Evolutionary conservation across 2,113 vertebrate species (phyloP).

Genomic region (Campylomormyrus numenius): DNA sequence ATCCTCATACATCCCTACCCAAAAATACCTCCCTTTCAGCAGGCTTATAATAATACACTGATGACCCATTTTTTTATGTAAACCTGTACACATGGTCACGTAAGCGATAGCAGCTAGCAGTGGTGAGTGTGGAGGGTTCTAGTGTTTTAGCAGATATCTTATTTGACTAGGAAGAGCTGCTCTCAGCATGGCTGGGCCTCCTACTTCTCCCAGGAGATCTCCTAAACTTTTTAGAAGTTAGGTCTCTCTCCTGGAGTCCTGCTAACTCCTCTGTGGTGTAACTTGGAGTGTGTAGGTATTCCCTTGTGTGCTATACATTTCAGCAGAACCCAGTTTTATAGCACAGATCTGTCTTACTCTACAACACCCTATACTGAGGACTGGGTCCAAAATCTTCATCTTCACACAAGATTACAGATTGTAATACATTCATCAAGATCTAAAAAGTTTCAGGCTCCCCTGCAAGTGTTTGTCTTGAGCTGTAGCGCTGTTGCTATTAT

Average conservation of each 20-base stretch:
- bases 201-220: not conserved
- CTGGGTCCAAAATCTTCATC: not conserved
- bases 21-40: not conserved
- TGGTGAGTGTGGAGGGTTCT: not conserved
- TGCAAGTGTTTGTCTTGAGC: not conserved
- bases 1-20: not conserved
- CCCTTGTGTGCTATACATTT: not conserved
- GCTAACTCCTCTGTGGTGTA: not conserved
- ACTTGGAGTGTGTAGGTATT: not conserved
- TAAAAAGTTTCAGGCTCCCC: not conserved
- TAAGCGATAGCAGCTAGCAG: not conserved
- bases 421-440: not conserved
- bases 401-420: not conserved
- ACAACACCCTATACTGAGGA: not conserved
- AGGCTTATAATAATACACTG: not conserved
- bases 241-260: not conserved
- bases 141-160: not conserved
- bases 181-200: not conserved
- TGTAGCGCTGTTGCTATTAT: not conserved
- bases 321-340: not conserved
- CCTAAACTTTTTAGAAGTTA: not conserved
- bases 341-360: not conserved
- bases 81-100: not conserved
- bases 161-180: not conserved
- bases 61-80: not conserved